Base-by-base conservation (phyloP, 2,113 vertebrate species). In the Aramus guarauna region DNA sequence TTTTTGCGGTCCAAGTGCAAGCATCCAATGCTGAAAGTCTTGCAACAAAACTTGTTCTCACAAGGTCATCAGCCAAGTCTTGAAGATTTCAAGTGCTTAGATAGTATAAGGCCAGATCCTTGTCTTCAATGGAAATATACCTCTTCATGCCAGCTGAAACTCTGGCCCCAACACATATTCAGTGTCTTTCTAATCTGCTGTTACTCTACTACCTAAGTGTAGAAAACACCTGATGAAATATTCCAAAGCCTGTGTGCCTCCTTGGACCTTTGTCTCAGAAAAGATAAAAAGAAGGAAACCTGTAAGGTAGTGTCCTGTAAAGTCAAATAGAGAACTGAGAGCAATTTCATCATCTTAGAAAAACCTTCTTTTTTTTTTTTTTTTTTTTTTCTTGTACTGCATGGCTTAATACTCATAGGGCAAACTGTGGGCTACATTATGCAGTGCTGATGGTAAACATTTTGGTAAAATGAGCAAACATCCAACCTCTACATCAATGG, bases 41-140 rank as follows among this genome's bases (percentile, higher is more conserved):
- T 95, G 74, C 89, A 94, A 84, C 88, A 92, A 95, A 85, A 69
- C 76, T 89, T 92, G 60, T 95, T 97, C 94, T 95, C 92, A 90
- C 77, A 97, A 94, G 20, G 9, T 87, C 62, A 85, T 68, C 48
- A 82, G 94, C 95, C 96, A 97, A 96, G 66, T 67, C 63, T 66
- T 91, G 77, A 96, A 92, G 77, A 79, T 69, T 94, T 95, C 86
- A 89, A 95, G 69, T 88, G 66, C 77, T 91, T 81, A 89, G 76
- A 94, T 84, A 96, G 76, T 60, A 37, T 64, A 79, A 92, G 71
- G 53, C 73, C 91, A 95, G 91, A 87, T 95, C 80, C 73, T 92
- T 85, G 37, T 59, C 84, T 94, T 92, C 60, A 91, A 9, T 94
- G 86, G 92, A 96, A 97, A 92, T 75, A 72, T 4, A 81, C 11